A percentile compares a stretch with the other conserved stretches of the same genome.
phyloP scores from a whole-genome alignment of 23 tunicate genomes.

The Ciona savignyi region DNA sequence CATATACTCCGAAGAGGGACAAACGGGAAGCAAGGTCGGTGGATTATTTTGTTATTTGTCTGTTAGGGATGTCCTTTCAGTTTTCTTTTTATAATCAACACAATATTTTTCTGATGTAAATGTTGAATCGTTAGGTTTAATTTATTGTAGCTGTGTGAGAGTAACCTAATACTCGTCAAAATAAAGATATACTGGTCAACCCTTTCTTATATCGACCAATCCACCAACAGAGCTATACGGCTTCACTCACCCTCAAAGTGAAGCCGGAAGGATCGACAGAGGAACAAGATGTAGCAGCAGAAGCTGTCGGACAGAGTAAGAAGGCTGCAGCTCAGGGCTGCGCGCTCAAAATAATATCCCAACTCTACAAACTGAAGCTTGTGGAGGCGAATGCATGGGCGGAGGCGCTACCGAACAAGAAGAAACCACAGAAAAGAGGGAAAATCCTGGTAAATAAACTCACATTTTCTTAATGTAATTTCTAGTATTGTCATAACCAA shows the following conservation, averaged over 20 bases:
- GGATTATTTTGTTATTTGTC: no score
- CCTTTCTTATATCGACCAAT: no score
- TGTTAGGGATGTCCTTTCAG: no score
- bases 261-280: conserved; percentile 21
- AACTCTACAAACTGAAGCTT: conserved; percentile 65
- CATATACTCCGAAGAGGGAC: conserved; percentile 55
- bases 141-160: no score
- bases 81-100: no score
- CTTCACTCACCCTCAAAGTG: conserved; percentile 50
- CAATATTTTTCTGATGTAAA: no score
- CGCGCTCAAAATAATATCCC: conserved; percentile 53
- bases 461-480: no score
- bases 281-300: conserved; percentile 37
- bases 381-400: conserved; percentile 53
- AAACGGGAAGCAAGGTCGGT: conserved; percentile 33
- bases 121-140: no score
- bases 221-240: conserved; percentile 86
- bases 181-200: background rate
- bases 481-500: no score
- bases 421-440: background rate
- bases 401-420: background rate
- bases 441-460: background rate
- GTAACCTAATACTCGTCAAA: background rate
- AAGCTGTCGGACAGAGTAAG: conserved; percentile 53
- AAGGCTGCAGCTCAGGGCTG: conserved; percentile 75